phyloP scores from a whole-genome alignment of 2,797 vertebrate genomes.

The Rallus crepitans region DNA sequence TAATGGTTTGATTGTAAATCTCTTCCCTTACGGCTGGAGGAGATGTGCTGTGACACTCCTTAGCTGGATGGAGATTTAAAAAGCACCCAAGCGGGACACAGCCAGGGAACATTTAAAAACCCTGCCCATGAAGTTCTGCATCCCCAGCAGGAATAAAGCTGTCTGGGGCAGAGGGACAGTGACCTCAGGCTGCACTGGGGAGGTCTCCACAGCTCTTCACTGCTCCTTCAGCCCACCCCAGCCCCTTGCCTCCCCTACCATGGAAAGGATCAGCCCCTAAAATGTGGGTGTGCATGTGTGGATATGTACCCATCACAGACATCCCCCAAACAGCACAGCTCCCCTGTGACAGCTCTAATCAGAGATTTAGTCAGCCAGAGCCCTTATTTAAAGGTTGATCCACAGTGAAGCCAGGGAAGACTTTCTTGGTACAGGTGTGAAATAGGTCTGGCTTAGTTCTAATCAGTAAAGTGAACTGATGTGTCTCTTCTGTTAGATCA shows the following conservation, averaged over 20 bases:
- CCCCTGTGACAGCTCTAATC: accelerated
- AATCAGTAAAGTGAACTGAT: neutral
- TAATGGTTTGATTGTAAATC: neutral
- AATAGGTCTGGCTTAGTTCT: neutral
- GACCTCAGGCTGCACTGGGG: neutral
- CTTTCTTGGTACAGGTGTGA: neutral
- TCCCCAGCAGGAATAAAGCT: neutral
- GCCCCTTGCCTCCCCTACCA: neutral
- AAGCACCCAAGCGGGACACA: neutral
- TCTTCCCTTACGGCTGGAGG: neutral
- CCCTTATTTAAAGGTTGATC: neutral
- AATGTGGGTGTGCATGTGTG: neutral
- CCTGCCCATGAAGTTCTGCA: neutral
- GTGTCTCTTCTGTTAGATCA: neutral
- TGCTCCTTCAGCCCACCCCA: neutral
- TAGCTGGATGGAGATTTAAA: neutral
- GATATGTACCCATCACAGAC: accelerated
- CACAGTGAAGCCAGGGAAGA: neutral
- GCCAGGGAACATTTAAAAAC: neutral
- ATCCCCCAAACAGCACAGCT: neutral
- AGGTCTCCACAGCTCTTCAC: neutral
- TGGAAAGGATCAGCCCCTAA: neutral
- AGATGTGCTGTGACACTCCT: neutral
- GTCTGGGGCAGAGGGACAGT: neutral
- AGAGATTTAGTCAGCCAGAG: neutral